phyloP scores from a whole-genome alignment of 2,888 invertebrate species.

The Oscheius sp. region DNA sequence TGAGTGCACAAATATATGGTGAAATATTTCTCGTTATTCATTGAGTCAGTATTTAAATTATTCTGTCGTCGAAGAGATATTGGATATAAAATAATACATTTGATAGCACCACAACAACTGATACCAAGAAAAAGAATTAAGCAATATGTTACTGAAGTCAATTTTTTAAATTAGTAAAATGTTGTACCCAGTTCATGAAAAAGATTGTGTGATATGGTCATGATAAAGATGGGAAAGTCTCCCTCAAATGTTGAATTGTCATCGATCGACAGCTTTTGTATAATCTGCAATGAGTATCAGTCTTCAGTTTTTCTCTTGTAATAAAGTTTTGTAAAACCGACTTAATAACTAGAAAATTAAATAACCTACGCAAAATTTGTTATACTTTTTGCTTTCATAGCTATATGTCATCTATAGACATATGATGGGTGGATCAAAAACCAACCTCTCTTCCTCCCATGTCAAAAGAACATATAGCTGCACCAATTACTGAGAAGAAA shows the following conservation, averaged over 20 bases:
- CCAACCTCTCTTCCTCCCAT: constrained; percentile 3
- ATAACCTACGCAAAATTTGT: too few species aligned
- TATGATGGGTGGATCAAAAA: background rate
- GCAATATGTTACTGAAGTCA: background rate
- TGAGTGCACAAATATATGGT: background rate
- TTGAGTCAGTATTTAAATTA: background rate
- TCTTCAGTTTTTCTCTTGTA: too few species aligned
- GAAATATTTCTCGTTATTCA: constrained; percentile 3
- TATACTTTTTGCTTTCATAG: too few species aligned
- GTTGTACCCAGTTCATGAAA: constrained; percentile 3
- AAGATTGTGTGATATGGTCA: background rate
- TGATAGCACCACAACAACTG: background rate
- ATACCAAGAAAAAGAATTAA: background rate
- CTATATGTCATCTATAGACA: too few species aligned
- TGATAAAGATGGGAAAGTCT: background rate
- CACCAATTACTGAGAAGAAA: background rate
- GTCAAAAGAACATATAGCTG: background rate
- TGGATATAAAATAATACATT: background rate
- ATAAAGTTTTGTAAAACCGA: too few species aligned
- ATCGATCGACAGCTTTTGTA: background rate
- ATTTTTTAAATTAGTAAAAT: background rate
- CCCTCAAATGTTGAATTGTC: background rate
- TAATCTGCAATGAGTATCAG: too few species aligned
- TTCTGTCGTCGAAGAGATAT: background rate
- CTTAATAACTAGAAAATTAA: too few species aligned